These are phyloP conservation scores for Ferrisia virgata DNA, from an alignment of 2,888 invertebrate species.

Conservation along the genomic window DNA sequence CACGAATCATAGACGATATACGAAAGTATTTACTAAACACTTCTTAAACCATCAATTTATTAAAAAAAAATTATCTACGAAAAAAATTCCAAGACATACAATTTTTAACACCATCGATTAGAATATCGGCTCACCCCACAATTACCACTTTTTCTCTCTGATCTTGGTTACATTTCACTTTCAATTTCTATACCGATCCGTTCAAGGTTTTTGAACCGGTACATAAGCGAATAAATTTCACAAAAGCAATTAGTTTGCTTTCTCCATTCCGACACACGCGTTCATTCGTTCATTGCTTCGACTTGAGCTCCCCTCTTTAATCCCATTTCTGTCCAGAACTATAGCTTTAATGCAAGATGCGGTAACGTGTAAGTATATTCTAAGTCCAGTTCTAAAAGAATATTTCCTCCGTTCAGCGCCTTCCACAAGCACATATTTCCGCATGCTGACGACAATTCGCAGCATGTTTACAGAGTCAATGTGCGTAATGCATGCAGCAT, in stretches of 20 bases:
- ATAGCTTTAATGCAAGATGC: not conserved
- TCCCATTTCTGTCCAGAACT: no score
- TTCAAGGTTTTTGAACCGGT: conserved; percentile 16
- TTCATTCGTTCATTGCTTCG: not conserved
- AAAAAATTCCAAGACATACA: not conserved
- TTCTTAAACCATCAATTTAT: no score
- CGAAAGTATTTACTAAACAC: no score
- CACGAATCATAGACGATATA: no score
- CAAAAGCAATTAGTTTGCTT: conserved; percentile 13
- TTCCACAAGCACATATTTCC: not conserved
- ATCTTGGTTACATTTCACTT: not conserved
- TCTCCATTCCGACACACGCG: not conserved
- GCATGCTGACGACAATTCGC: not conserved
- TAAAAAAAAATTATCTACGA: no score
- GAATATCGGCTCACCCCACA: not conserved
- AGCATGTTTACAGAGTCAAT: not conserved
- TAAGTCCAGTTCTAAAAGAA: not conserved
- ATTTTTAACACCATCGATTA: not conserved
- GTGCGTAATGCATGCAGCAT: not conserved
- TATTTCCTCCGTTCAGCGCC: not conserved
- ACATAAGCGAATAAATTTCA: conserved; percentile 12
- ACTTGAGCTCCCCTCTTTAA: not conserved
- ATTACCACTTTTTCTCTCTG: not conserved
- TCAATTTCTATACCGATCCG: conserved; percentile 11
- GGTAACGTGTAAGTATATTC: not conserved